These are phyloP conservation scores for Nephila pilipes DNA, from an alignment of 1,140 invertebrate species.

Conservation along the genomic window DNA sequence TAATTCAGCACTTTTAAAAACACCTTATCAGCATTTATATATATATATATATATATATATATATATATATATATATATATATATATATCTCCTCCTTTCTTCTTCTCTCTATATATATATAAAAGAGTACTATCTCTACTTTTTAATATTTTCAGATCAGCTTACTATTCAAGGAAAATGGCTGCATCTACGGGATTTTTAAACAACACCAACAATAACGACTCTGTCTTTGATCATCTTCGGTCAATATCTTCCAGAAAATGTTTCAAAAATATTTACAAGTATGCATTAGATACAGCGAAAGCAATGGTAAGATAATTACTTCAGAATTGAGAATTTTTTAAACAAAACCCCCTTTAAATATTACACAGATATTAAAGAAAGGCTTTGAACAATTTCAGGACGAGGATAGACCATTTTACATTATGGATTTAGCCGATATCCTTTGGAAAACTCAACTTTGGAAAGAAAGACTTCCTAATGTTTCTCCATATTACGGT, in stretches of 20 bases:
- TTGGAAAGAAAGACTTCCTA: constrained; percentile 92
- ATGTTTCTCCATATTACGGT: constrained; percentile 96
- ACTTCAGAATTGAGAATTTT: background rate
- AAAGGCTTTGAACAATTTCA: background rate
- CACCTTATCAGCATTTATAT: too few relatives aligned
- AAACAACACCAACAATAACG: background rate
- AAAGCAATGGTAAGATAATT: constrained; percentile 14
- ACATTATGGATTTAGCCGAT: constrained; percentile 93
- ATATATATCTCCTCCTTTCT: too few relatives aligned
- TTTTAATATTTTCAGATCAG: too few relatives aligned
- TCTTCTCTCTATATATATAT: too few relatives aligned
- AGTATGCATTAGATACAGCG: background rate
- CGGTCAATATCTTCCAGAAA: background rate
- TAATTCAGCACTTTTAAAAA: too few relatives aligned
- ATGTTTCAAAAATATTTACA: background rate
- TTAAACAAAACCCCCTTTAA: too few relatives aligned
- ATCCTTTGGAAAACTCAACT: constrained; percentile 91
- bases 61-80: too few relatives aligned
- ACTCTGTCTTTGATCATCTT: background rate
- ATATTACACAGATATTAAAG: too few relatives aligned
- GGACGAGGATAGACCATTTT: constrained; percentile 91
- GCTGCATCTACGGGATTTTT: background rate
- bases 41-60: too few relatives aligned
- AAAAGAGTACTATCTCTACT: too few relatives aligned
- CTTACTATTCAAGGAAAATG: background rate